phyloP scores from a whole-genome alignment of 2,797 vertebrate genomes.

The Chiloscyllium punctatum region DNA sequence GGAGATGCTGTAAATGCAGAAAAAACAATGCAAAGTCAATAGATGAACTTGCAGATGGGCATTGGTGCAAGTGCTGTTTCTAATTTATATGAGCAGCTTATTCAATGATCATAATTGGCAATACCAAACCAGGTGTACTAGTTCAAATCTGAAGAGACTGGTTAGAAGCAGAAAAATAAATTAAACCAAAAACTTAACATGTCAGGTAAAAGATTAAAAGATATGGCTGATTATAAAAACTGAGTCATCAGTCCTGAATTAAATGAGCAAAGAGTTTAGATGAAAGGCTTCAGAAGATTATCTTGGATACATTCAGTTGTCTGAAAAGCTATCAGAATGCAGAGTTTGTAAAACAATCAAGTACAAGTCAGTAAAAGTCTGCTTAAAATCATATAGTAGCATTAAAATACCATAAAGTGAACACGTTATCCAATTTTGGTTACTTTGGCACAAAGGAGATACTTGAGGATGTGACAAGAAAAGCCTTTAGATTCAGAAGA shows the following conservation, averaged over 20 bases:
- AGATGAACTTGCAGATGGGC: no score
- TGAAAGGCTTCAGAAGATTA: not conserved
- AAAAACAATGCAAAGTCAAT: not conserved
- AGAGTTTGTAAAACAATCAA: not conserved
- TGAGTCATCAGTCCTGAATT: not conserved
- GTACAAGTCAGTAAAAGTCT: not conserved
- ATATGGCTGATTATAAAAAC: not conserved
- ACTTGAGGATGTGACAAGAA: not conserved
- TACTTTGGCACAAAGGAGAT: not conserved
- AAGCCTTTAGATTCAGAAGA: not conserved
- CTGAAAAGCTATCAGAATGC: not conserved
- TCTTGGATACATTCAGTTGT: not conserved
- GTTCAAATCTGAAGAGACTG: not conserved
- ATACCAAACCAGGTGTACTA: not conserved
- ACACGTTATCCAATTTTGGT: not conserved
- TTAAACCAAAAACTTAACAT: not conserved
- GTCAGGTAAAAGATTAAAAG: not conserved
- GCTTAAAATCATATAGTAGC: not conserved
- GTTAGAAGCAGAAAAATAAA: not conserved
- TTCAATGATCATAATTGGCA: no score
- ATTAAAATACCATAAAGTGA: not conserved
- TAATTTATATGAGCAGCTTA: not conserved
- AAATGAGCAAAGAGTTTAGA: not conserved
- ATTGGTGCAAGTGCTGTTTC: no score
- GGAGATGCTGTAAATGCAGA: not conserved